phyloP scores from a whole-genome alignment of 2,797 vertebrate genomes.

The Cynopterus sphinx region DNA sequence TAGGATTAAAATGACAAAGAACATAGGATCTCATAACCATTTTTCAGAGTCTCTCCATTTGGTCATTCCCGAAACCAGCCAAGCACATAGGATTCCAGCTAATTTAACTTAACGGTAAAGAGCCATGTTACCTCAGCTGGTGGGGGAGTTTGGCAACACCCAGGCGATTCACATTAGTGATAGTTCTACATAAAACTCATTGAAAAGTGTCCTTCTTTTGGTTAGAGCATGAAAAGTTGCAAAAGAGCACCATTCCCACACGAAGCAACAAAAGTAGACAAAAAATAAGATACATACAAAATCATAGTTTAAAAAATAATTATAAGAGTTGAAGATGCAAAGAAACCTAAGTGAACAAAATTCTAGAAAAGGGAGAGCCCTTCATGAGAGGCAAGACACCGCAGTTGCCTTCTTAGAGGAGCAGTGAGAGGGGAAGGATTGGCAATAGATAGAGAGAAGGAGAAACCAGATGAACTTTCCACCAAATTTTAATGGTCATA shows the following conservation, averaged over 20 bases:
- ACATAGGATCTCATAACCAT: not conserved
- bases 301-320: not conserved
- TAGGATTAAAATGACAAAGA: not conserved
- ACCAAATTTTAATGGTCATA: not conserved
- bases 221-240: not conserved
- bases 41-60: not conserved
- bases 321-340: not conserved
- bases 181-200: not conserved
- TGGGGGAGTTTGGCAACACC: not conserved
- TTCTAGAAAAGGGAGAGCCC: not conserved
- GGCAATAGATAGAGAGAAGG: not conserved
- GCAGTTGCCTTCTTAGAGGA: not conserved
- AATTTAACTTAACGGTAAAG: slow-evolving; percentile 28
- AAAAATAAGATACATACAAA: not conserved
- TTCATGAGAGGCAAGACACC: not conserved
- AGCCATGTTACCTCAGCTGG: not conserved
- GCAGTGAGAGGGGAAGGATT: not conserved
- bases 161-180: not conserved
- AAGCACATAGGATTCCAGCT: not conserved
- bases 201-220: not conserved
- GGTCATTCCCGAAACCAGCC: not conserved
- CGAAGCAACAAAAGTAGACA: not conserved
- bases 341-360: not conserved
- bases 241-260: not conserved
- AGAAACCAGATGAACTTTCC: not conserved